Evolutionary conservation across 2,888 invertebrate species (phyloP), one percentile per base, ranked within the genome.

Genomic region (Drosophila rubida): DNA sequence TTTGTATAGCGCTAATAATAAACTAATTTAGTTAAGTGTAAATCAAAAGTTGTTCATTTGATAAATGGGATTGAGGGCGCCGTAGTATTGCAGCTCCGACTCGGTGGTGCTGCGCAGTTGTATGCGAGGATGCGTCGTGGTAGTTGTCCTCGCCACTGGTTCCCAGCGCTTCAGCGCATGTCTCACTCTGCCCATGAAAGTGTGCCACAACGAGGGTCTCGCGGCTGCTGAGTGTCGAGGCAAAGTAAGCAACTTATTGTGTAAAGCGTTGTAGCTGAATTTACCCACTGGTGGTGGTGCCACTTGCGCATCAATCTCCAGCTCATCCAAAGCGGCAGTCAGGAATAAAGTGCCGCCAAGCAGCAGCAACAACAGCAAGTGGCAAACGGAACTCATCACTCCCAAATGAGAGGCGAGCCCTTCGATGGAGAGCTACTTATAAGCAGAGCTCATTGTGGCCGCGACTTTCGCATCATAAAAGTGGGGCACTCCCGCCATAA

Each of bases 41-140:
- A 44, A 42, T 68, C 48, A 62, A 60, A 71, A 71, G 32, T 62
- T 54, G 2, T 66, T 42, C n/a, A 62, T 55, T 65, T 89, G 88
- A 61, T 51, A 89, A 6, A 86, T 81, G 13, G 82, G 74, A 72
- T 75, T 81, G 0, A 89, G 16, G 0, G 88, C 89, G 3, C 89
- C 89, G 44, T 87, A 89, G 22, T 58, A 69, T 3, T 87, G 53
- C 13, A 78, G 57, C 6, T 65, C 54, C 4, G 70, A 7, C 4
- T 41, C 60, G 0, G 75, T 68, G 51, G 66, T 54, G 54, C 27
- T 69, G 11, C 59, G 66, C 14, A 63, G 5, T 7, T 53, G 70
- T 1, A 51, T 2, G 0, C 41, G 35, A 4, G 73, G 69, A 13
- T 13, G 45, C 19, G 39, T 22, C 2, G 73, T 41, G 2, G 53